Conservation (phyloP, 2,113 vertebrate genomes). For the Telmatochromis brachygnathus region DNA sequence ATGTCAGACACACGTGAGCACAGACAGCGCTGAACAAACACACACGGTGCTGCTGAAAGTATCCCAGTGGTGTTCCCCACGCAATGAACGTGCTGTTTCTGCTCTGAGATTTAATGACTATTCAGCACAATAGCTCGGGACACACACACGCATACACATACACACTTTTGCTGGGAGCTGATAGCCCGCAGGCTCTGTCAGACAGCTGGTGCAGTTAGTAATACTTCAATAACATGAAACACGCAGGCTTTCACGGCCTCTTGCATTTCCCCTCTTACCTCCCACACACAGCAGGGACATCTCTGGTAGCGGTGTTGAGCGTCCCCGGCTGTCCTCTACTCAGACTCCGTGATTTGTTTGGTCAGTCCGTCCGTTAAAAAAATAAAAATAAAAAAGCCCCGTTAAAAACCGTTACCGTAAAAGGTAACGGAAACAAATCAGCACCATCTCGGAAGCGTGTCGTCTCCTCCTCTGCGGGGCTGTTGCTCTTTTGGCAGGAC, state of each 20-base stretch:
- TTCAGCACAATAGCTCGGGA: conserved; percentile 39
- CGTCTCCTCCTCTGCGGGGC: neutral
- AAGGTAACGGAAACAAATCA: neutral
- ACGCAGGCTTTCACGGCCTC: neutral
- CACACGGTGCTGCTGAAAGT: neutral
- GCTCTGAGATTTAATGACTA: conserved; percentile 27
- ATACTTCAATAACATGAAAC: neutral
- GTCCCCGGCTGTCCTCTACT: conserved; percentile 62
- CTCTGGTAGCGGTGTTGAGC: conserved; percentile 49
- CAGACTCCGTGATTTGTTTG: conserved; percentile 53
- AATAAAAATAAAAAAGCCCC: neutral
- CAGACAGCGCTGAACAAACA: neutral
- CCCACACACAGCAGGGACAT: conserved; percentile 90
- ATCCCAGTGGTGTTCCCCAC: neutral
- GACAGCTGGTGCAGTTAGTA: conserved; percentile 15
- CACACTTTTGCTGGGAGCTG: conserved; percentile 31
- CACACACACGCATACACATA: neutral
- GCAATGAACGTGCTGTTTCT: neutral
- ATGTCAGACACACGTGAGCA: neutral
- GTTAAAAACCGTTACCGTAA: neutral
- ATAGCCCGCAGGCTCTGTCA: conserved; percentile 16
- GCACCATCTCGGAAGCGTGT: neutral
- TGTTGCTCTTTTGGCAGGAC: conserved; percentile 25
- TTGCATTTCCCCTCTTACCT: conserved; percentile 65
- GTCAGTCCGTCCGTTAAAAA: neutral